Evolutionary conservation across 2,888 invertebrate species (phyloP).

Genomic region (Mesorhabditis sp.): DNA sequence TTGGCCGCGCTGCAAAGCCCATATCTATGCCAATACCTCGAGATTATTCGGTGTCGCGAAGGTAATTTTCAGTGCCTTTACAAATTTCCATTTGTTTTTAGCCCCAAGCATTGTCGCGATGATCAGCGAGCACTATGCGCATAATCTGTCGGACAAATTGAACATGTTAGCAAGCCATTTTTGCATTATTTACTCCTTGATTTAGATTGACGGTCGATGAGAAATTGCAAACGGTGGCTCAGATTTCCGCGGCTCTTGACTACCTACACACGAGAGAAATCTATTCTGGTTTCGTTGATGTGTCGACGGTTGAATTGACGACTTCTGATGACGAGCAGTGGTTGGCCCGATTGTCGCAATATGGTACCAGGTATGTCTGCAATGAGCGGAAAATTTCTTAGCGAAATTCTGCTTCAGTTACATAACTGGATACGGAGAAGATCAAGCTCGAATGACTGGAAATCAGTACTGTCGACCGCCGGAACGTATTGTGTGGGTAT

Average conservation of each 20-base stretch:
- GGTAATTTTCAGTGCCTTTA: not conserved
- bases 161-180: not conserved
- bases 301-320: not conserved
- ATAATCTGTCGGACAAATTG: not conserved
- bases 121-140: not conserved
- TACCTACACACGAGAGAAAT: not conserved
- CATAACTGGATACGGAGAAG: not conserved
- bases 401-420: not conserved
- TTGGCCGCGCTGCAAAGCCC: not conserved
- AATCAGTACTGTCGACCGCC: not conserved
- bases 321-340: not conserved
- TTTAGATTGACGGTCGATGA: not conserved
- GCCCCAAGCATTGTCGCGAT: slow-evolving; percentile 1
- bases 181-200: not conserved
- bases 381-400: not conserved
- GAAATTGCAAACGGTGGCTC: not conserved
- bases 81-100: not conserved
- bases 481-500: not conserved
- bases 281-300: not conserved
- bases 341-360: not conserved
- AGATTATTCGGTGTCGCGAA: not conserved
- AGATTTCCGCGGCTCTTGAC: not conserved
- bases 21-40: not conserved
- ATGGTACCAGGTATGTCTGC: not conserved
- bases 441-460: not conserved